phyloP scores from a whole-genome alignment of 2,888 invertebrate genomes.

The Pyrrhia umbra region DNA sequence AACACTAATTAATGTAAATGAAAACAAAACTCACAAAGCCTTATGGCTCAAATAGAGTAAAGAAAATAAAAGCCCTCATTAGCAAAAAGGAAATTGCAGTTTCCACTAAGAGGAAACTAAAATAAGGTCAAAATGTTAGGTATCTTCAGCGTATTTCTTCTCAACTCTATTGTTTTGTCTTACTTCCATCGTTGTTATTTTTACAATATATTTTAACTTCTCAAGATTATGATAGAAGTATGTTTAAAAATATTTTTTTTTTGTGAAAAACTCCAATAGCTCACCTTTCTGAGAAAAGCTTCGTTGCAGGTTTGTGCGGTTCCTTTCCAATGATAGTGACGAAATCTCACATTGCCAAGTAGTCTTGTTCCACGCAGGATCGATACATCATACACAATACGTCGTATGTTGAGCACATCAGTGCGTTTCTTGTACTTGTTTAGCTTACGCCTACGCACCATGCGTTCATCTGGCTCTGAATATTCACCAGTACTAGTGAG shows the following conservation, averaged over 20 bases:
- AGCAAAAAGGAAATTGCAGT: slow-evolving; percentile 89
- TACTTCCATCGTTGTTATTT: slow-evolving; percentile 58
- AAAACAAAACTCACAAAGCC: slow-evolving; percentile 52
- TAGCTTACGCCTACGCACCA: slow-evolving; percentile 90
- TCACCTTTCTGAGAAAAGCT: slow-evolving; percentile 96
- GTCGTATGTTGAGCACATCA: slow-evolving; percentile 92
- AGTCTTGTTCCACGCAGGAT: slow-evolving; percentile 92
- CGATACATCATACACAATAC: slow-evolving; percentile 93
- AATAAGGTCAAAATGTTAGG: slow-evolving; percentile 87
- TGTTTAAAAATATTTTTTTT: slow-evolving; percentile 10
- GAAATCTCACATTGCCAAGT: slow-evolving; percentile 92
- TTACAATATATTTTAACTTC: slow-evolving; percentile 41
- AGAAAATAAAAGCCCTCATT: slow-evolving; percentile 87
- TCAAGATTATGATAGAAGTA: neutral
- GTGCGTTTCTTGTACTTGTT: slow-evolving; percentile 92
- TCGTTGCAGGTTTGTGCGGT: slow-evolving; percentile 97
- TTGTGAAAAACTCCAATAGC: slow-evolving; percentile 52
- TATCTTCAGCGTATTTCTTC: slow-evolving; percentile 73
- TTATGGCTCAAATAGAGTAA: slow-evolving; percentile 69
- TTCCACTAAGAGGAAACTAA: slow-evolving; percentile 82
- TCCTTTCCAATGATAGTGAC: slow-evolving; percentile 96
- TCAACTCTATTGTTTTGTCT: slow-evolving; percentile 67
- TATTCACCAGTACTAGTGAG: slow-evolving; percentile 93
- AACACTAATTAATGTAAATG: slow-evolving; percentile 43
- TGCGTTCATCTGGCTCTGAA: slow-evolving; percentile 93